Evolutionary conservation across 2,113 vertebrate species (phyloP).

Genomic region (Seriola aureovittata): DNA sequence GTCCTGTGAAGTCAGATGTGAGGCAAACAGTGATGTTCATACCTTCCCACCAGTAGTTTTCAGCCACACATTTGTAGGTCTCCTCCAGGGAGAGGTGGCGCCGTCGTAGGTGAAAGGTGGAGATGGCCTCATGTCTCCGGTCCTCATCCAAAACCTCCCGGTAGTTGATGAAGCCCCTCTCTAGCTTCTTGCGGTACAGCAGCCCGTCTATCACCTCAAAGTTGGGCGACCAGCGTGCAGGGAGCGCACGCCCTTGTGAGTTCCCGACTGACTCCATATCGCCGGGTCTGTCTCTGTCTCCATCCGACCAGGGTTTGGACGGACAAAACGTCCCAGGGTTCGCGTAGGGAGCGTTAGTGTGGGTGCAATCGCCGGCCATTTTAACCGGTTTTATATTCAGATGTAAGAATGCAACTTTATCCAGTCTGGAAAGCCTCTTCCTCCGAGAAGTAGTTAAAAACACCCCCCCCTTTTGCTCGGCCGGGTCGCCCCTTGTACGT

Average conservation of each 20-base stretch:
- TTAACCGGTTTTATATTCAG: constrained; percentile 54
- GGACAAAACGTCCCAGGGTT: constrained; percentile 63
- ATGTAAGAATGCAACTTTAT: constrained; percentile 24
- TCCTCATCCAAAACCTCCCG: constrained; percentile 85
- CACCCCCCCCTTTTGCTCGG: background rate
- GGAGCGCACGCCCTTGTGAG: constrained; percentile 41
- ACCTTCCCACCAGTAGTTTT: constrained; percentile 91
- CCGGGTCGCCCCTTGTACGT: background rate
- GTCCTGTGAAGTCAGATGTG: background rate
- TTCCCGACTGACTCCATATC: constrained; percentile 47
- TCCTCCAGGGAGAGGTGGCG: constrained; percentile 86
- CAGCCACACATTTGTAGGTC: constrained; percentile 86
- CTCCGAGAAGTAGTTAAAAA: background rate
- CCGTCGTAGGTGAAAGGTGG: constrained; percentile 81
- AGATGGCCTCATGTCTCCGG: constrained; percentile 79
- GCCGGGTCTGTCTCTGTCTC: constrained; percentile 35
- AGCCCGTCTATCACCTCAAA: constrained; percentile 85
- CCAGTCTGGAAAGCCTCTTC: background rate
- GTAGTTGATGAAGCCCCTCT: constrained; percentile 85
- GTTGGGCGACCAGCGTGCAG: constrained; percentile 61
- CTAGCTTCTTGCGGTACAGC: constrained; percentile 86
- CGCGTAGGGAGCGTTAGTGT: constrained; percentile 56
- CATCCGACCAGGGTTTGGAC: constrained; percentile 64
- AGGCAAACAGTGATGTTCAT: constrained; percentile 27
- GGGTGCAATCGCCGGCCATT: constrained; percentile 82